These are phyloP conservation scores for Nyctibius grandis DNA, from an alignment of 2,797 vertebrate species.

Conservation along the genomic window DNA sequence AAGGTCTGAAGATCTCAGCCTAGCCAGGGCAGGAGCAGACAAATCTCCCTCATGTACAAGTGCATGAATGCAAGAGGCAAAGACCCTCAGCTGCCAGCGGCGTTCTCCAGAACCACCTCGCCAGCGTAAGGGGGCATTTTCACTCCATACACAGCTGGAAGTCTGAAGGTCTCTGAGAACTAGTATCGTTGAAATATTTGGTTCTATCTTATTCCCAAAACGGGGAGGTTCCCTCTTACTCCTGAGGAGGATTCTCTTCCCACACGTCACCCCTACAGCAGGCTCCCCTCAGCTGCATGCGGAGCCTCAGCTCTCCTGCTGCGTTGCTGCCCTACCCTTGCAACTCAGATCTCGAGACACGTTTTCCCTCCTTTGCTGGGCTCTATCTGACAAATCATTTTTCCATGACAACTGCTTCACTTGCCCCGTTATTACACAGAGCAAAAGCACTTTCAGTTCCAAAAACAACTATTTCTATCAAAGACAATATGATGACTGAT, in stretches of 20 bases:
- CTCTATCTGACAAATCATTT: background rate
- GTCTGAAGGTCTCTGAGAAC: background rate
- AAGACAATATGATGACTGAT: background rate
- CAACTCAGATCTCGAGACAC: background rate
- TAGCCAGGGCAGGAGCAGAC: background rate
- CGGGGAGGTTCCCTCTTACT: background rate
- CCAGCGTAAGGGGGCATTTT: rapidly evolving
- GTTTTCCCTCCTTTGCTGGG: background rate
- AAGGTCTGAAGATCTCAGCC: background rate
- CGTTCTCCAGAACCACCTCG: background rate
- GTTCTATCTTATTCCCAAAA: background rate
- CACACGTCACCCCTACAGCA: background rate
- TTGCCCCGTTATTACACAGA: background rate
- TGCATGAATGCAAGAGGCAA: background rate
- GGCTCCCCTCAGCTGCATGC: background rate
- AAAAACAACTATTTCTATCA: background rate
- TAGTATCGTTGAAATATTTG: background rate
- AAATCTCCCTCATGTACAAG: background rate
- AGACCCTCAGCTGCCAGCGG: background rate
- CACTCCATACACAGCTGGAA: background rate
- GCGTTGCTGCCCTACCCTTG: background rate
- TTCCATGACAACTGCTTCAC: background rate
- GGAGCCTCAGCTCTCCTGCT: background rate
- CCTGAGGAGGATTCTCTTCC: background rate
- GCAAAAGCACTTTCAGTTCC: background rate